Evolutionary conservation across 2,113 vertebrate genomes (phyloP), one percentile per base, ranked within the genome.

Genomic region (Labeo rohita): DNA sequence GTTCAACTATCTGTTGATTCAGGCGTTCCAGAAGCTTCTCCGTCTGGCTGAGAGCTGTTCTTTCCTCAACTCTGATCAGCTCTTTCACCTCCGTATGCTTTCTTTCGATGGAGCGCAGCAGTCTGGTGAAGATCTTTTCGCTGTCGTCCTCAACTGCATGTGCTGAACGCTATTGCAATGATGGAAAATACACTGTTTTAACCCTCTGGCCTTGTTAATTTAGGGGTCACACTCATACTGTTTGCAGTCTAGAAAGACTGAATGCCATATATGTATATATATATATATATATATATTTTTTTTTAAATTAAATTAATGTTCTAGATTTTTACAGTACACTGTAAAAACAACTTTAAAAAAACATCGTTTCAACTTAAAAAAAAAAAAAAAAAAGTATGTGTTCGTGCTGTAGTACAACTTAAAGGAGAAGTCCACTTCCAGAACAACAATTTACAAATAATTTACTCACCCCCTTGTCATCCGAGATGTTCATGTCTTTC

Each of bases 61-160:
- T 84, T 87, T 91, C 88, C 84, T 90, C 87, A 6, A 28, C 56
- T 59, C 79, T 68, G 82, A 91, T 79, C 74, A 87, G 78, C 84
- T 91, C 87, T 75, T 81, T 87, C 47, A 88, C 72, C 82, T 90
- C 91, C 8, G 6, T 5, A 56, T 84, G 87, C 66, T 83, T 89
- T 45, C 87, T 87, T 68, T 91, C 88, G 1, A 90, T 6, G 36
- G 84, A 85, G 82, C 84, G 87, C 28, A 81, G 56, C 39, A 91
- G 76, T 23, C 87, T 86, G 12, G 75, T 52, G 89, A 88, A 90
- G 47, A 90, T 85, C 47, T 85, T 87, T 34, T 91, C 88, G 4
- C 86, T 90, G 72, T 90, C 88, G n/a, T 90, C 89, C 43, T 89
- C 49, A 12, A 88, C 89, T 0, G 80, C 75, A 73, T 90, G 89